Percentiles rank a stretch among this genome's conserved stretches.
phyloP scores from a whole-genome alignment of 2,113 vertebrate species.

The Passer montanus region DNA sequence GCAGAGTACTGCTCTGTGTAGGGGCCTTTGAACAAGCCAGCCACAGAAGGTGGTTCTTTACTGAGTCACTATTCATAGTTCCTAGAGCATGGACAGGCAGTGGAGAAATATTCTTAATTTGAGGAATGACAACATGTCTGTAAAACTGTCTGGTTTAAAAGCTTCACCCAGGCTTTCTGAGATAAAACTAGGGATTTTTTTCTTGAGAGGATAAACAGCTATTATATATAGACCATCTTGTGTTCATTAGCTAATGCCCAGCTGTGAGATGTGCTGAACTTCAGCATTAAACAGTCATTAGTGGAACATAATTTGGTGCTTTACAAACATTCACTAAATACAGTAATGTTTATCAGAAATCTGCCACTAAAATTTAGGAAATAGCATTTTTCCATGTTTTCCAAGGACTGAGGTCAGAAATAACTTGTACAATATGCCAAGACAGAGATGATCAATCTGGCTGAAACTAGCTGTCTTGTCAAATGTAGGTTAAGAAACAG shows the following conservation, averaged over 20 bases:
- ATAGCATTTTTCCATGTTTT: not conserved
- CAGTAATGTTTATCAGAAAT: not conserved
- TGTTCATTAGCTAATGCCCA: constrained; percentile 36
- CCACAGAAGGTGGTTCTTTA: not conserved
- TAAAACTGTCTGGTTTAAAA: constrained; percentile 26
- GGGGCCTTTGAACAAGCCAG: not conserved
- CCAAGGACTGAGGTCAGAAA: not conserved
- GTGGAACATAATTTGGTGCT: not conserved
- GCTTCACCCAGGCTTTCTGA: not conserved
- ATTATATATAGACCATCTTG: not conserved
- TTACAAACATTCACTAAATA: not conserved
- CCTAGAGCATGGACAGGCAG: not conserved
- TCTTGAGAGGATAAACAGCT: constrained; percentile 18
- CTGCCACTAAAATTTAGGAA: not conserved
- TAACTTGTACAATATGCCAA: not conserved
- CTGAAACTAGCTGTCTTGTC: not conserved
- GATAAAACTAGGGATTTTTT: not conserved
- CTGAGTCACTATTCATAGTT: not conserved
- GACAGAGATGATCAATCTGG: not conserved
- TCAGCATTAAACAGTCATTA: not conserved
- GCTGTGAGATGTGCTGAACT: constrained; percentile 26
- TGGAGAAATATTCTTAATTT: constrained; percentile 2
- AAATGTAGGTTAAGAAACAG: not conserved
- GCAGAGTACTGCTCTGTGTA: not conserved
- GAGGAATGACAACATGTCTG: constrained; percentile 44